Base-by-base conservation (phyloP, 2,797 vertebrate genomes). In the Tragelaphus eurycerus region DNA sequence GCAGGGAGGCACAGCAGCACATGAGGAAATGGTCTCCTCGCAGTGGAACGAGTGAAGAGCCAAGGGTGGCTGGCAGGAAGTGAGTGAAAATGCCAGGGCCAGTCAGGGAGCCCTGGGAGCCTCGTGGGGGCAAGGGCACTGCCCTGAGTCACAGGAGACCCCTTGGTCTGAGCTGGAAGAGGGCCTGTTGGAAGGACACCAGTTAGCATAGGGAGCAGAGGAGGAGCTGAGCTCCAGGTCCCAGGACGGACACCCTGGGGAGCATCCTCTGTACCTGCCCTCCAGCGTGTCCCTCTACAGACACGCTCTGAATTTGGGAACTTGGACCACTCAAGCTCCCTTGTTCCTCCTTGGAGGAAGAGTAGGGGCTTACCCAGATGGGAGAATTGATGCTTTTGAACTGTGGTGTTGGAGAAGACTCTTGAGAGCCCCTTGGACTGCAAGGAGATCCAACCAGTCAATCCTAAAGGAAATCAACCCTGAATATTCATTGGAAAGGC, bases 21-120 rank as follows among this genome's bases (percentile, higher is more conserved):
- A 3, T 0, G 3, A 38, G 31, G 52, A 43, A 17, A 38, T 2
- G 3, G 48, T 4, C 31, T 27, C 0, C 27, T n/a, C 6, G 5
- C 0, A 0, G 7, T 60, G 54, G 71, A 46, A 23, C 1, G 0
- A 14, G 79, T 15, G 12, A 27, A 46, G n/a, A 60, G 83, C n/a
- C 1, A 59, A 60, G 46, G 23, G 21, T 17, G n/a, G 38, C 11
- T n/a, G 52, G 64, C 74, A 3, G 71, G 81, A 64, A n/a, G 16
- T 15, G 31, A 76, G 34, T 1, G 31, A 34, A 74, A 38, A 25
- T 4, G 25, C 62, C 17, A 2, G 71, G 74, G 76, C 52, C 60
- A 57, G 10, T 7, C 46, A 25, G 8, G 34, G 74, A 38, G 3
- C 12, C 48, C 50, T 46, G 29, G 29, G 27, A 54, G 31, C 55